These are phyloP conservation scores for Bicyclus anynana DNA, from an alignment of 1,140 invertebrate species.

Conservation along the genomic window DNA sequence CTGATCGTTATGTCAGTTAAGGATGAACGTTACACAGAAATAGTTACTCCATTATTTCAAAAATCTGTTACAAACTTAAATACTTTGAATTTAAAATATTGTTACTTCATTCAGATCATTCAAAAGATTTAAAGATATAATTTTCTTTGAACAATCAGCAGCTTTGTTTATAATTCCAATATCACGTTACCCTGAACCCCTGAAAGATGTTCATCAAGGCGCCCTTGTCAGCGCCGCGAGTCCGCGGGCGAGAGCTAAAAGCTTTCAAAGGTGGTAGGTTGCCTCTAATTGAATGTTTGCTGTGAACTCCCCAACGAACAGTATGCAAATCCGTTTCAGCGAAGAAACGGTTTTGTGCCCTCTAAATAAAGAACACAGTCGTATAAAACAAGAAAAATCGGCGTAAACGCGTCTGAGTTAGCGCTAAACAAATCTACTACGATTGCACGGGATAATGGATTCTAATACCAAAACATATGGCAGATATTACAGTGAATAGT, in stretches of 20 bases:
- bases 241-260: constrained; percentile 24
- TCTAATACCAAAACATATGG: constrained; percentile 8
- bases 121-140: background rate
- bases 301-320: constrained; percentile 20
- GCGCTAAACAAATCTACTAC: constrained; percentile 18
- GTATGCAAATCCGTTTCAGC: constrained; percentile 6
- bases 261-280: constrained; percentile 34
- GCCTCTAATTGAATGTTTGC: constrained; percentile 36
- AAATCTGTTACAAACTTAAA: too few species aligned
- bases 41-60: too few species aligned
- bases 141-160: background rate
- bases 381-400: background rate
- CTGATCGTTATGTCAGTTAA: too few species aligned
- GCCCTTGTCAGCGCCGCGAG: constrained; percentile 8
- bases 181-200: background rate
- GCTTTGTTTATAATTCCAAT: background rate
- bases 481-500: constrained; percentile 1
- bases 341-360: background rate
- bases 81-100: too few species aligned
- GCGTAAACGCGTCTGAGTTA: constrained; percentile 3
- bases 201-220: constrained; percentile 5
- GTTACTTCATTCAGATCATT: too few species aligned
- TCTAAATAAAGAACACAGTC: constrained; percentile 8
- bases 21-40: too few species aligned
- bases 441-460: constrained; percentile 12